Percentiles rank a stretch among this genome's conserved stretches.
Evolutionary conservation across 2,888 invertebrate genomes (phyloP).

Genomic region (Nemapogon koenigi): DNA sequence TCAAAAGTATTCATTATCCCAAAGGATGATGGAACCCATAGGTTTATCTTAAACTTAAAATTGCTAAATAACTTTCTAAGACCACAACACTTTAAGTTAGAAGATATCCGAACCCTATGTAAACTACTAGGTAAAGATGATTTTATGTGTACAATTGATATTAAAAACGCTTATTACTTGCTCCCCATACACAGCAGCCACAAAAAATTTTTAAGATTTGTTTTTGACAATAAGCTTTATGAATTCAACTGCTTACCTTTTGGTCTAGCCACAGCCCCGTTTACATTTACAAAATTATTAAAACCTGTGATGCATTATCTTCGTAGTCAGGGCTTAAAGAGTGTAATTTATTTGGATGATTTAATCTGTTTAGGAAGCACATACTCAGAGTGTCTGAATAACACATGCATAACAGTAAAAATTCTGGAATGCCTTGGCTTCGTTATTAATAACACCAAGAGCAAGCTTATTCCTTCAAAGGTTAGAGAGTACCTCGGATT

Average conservation of each 20-base stretch:
- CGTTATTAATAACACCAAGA: constrained; percentile 12
- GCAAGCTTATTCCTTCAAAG: constrained; percentile 7
- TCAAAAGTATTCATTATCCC: constrained; percentile 12
- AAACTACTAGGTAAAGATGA: constrained; percentile 9
- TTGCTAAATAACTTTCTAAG: constrained; percentile 7
- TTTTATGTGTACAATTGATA: constrained; percentile 12
- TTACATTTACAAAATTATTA: constrained; percentile 12
- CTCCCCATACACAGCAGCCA: constrained; percentile 7
- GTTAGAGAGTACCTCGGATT: constrained; percentile 13
- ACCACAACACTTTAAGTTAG: constrained; percentile 15
- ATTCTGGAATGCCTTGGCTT: constrained; percentile 12
- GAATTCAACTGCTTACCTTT: constrained; percentile 14
- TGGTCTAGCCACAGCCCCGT: constrained; percentile 14
- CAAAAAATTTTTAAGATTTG: constrained; percentile 14
- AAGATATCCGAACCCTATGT: constrained; percentile 13
- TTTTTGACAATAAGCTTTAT: constrained; percentile 10
- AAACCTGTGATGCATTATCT: constrained; percentile 11
- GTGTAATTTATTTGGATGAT: constrained; percentile 13
- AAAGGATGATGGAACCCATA: constrained; percentile 12
- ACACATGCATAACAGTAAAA: constrained; percentile 1
- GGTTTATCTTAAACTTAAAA: constrained; percentile 15
- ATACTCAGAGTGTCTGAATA: constrained; percentile 4
- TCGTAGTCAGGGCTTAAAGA: constrained; percentile 1
- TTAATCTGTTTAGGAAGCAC: constrained; percentile 7
- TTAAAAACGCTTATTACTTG: constrained; percentile 14